These are phyloP conservation scores for Macrosteles quadrilineatus DNA, from an alignment of 1,140 invertebrate species.

Conservation along the genomic window DNA sequence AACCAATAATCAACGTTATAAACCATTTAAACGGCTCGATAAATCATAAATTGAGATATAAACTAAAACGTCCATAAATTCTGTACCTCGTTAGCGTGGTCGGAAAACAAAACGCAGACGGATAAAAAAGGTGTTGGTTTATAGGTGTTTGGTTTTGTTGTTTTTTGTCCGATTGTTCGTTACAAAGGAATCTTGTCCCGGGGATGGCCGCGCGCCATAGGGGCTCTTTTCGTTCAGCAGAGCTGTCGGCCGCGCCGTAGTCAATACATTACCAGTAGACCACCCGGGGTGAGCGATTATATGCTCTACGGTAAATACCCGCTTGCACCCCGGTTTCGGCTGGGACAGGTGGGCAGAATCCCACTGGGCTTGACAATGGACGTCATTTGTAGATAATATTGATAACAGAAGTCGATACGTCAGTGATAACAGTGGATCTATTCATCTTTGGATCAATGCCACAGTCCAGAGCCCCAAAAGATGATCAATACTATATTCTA, in stretches of 20 bases:
- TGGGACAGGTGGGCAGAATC: not conserved
- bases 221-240: slow-evolving; percentile 33
- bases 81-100: slow-evolving; percentile 5
- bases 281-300: slow-evolving; percentile 30
- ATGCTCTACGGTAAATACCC: slow-evolving; percentile 28
- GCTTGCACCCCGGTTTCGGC: slow-evolving; percentile 2
- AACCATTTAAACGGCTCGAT: not conserved
- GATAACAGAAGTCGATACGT: no score
- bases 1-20: no score
- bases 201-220: slow-evolving; percentile 20
- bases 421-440: no score
- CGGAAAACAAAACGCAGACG: slow-evolving; percentile 10
- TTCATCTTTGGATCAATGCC: no score
- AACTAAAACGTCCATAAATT: slow-evolving; percentile 21
- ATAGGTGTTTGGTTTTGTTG: slow-evolving; percentile 26
- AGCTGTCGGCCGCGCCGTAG: slow-evolving; percentile 25
- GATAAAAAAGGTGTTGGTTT: slow-evolving; percentile 31
- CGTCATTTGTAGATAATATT: no score
- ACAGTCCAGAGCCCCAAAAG: no score
- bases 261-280: slow-evolving; percentile 29
- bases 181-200: slow-evolving; percentile 20
- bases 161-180: slow-evolving; percentile 23
- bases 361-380: not conserved
- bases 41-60: slow-evolving; percentile 25
- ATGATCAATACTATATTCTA: no score